Conservation (phyloP, 2,888 invertebrate genomes). For the Allolobophora icterica region DNA sequence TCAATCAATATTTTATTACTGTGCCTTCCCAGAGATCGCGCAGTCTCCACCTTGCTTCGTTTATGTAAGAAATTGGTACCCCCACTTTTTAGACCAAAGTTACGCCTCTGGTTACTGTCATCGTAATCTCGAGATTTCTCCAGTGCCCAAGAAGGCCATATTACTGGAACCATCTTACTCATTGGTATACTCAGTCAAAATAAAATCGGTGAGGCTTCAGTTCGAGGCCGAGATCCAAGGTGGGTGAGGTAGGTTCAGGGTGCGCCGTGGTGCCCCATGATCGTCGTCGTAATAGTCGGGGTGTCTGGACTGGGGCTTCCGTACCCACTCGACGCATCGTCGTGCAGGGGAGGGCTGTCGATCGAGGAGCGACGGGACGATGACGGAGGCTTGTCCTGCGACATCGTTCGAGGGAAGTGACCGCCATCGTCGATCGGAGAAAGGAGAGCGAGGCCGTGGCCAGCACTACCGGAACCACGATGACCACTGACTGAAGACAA, state of each 20-base stretch:
- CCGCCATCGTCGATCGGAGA: not conserved
- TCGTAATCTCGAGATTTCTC: not conserved
- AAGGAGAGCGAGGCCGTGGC: not conserved
- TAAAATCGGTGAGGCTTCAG: not conserved
- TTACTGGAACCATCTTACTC: not conserved
- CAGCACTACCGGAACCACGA: not conserved
- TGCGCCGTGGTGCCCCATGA: not conserved
- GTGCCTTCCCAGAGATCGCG: no score
- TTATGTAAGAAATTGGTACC: no score
- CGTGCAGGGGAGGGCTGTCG: not conserved
- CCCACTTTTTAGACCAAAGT: no score
- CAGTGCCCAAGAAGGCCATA: not conserved
- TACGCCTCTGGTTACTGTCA: no score
- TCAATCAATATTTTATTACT: no score
- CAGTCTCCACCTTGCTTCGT: no score
- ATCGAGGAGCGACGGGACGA: not conserved
- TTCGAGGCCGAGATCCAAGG: not conserved
- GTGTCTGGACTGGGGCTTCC: slow-evolving; percentile 10
- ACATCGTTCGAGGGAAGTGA: no score
- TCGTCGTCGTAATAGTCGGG: no score
- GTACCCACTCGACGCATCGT: not conserved
- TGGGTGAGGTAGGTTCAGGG: not conserved
- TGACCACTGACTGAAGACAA: not conserved
- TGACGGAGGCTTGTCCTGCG: not conserved
- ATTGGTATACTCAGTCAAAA: not conserved